Base-by-base conservation (phyloP, 2,113 vertebrate species). In the Melanostigma gelatinosum region DNA sequence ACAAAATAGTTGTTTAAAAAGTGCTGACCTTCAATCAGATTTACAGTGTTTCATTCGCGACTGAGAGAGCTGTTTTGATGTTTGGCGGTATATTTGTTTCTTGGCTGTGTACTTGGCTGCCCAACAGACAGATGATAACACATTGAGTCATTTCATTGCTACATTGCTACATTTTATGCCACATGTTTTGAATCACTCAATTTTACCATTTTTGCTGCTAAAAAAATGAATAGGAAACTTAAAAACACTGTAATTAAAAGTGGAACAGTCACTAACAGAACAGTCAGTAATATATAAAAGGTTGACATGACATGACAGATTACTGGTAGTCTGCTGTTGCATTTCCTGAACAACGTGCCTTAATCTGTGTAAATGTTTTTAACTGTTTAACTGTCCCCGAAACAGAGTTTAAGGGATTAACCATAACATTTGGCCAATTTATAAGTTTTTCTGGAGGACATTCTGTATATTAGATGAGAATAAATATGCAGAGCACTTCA, bases 1-100 rank as follows among this genome's bases (percentile, higher is more conserved):
- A 55, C 4, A 55, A 48, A 72, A 73, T 15, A 54, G 69, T n/a
- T 42, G 5, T 55, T 75, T 55, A 22, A 67, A 32, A 52, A 24
- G 36, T 13, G 44, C 18, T 48, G n/a, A 44, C 58, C 16, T 42
- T 61, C 50, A 11, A 67, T 60, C 52, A 32, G 62, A 73, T 40
- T 38, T 38, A 65, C 48, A 73, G 22, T 40, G 11, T 65, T 57
- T 24, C 8, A 54, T 22, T 29, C n/a, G 15, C 32, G n/a, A 66
- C n/a, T 36, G 38, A 58, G 50, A 22, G 4, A 20, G 36, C 10
- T 34, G 20, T 34, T 72, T 24, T 27, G 18, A 24, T 36, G n/a
- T 36, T 16, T 20, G 1, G 7, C 38, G 15, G 36, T 27, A 46
- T 46, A 48, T 8, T 71, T 40, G 34, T 4, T n/a, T 54, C 8